Evolutionary conservation across 2,888 invertebrate species (phyloP), one percentile per base, ranked within the genome.

Genomic region (Disparrhopalites patrizii): DNA sequence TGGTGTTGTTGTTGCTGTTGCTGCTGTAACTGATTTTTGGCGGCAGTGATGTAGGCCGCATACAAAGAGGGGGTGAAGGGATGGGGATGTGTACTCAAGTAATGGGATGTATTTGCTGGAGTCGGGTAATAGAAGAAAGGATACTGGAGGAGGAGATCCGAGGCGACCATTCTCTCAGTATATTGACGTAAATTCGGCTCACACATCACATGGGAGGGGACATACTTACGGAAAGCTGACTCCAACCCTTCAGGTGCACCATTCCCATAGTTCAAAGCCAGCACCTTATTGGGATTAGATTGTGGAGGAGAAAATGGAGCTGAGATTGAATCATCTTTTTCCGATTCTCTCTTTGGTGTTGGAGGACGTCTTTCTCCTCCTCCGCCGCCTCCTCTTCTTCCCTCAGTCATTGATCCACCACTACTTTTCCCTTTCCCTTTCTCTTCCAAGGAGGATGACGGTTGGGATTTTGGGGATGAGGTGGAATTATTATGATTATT

Each of bases 181-280:
- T 70, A 71, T 33, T 72, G 69, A 3, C 69, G 69, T 62, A 72
- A 70, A 58, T 69, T 67, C 33, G 65, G 62, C 43, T 66, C 64
- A 43, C 67, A 60, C 31, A 58, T 58, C 43, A 57, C n/a, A 51
- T 70, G 68, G 18, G 69, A 57, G 4, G 91, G 91, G 36, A 91
- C 90, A 80, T 91, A 91, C 78, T 91, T 91, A 76, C 91, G 90
- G 77, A 91, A 91, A 0, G 91, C 91, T 0, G 91, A 91, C 77
- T 91, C 90, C 66, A 85, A 64, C 54, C 69, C 70, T 38, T 73
- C 73, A 18, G 65, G 51, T 27, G 28, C 56, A 51, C 62, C 47
- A 56, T 40, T 56, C 38, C 36, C 33, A n/a, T n/a, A 31, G 18
- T 57, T 62, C 1, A 30, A 13, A 52, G 30, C 52, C 8, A 52